These are phyloP conservation scores for Plemyria rubiginata DNA, from an alignment of 2,888 invertebrate species.

Conservation along the genomic window DNA sequence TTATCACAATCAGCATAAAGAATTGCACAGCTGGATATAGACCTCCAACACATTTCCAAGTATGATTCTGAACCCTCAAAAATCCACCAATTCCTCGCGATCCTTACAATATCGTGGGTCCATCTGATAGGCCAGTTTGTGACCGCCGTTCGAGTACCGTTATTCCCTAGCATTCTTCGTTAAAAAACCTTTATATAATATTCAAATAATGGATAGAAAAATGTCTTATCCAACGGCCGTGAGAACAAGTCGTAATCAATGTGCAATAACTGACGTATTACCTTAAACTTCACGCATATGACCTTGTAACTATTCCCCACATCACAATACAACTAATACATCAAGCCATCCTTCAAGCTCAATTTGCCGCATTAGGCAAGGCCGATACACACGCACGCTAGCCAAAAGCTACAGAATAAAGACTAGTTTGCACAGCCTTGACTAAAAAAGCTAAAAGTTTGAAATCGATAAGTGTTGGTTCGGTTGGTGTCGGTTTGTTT, in stretches of 20 bases:
- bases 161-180: too few species aligned
- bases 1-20: too few species aligned
- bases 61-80: too few species aligned
- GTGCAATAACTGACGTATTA: slow-evolving; percentile 21
- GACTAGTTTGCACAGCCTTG: slow-evolving; percentile 49
- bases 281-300: slow-evolving; percentile 35
- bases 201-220: slow-evolving; percentile 2
- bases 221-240: slow-evolving; percentile 24
- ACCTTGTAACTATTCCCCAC: slow-evolving; percentile 46
- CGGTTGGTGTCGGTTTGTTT: too few species aligned
- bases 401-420: slow-evolving; percentile 42
- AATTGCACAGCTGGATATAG: too few species aligned
- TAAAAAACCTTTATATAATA: too few species aligned
- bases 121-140: too few species aligned
- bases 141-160: too few species aligned
- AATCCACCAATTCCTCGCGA: too few species aligned
- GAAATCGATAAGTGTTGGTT: slow-evolving; percentile 46
- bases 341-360: slow-evolving; percentile 67
- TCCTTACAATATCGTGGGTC: too few species aligned
- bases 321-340: slow-evolving; percentile 42
- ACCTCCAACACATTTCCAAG: too few species aligned
- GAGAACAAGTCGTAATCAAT: slow-evolving; percentile 28
- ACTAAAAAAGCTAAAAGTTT: slow-evolving; percentile 49
- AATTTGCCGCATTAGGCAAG: slow-evolving; percentile 73
- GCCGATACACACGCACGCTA: slow-evolving; percentile 67